phyloP scores from a whole-genome alignment of 64 coral and sea anemone species.

The Dendrophyllia cribrosa region DNA sequence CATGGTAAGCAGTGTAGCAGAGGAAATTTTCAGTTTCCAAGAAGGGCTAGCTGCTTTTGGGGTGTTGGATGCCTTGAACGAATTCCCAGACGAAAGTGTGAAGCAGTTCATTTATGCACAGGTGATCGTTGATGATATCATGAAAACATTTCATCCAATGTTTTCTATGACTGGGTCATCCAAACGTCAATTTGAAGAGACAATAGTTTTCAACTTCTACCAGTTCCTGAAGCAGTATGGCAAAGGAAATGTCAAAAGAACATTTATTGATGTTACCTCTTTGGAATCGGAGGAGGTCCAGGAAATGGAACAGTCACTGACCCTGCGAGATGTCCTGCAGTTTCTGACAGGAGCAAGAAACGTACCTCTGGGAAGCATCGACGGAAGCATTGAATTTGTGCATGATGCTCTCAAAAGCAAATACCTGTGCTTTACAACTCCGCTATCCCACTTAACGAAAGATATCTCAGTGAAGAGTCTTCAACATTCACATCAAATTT shows the following conservation, averaged over 20 bases:
- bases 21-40: conserved; percentile 52
- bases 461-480: conserved; percentile 43
- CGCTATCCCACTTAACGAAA: conserved; percentile 64
- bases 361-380: conserved; percentile 15
- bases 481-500: conserved; percentile 46
- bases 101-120: conserved; percentile 32
- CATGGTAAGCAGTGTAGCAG: conserved; percentile 59
- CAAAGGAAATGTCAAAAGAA: conserved; percentile 40
- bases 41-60: conserved; percentile 65
- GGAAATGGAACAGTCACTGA: not conserved
- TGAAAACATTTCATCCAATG: conserved; percentile 43
- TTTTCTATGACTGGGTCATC: conserved; percentile 23
- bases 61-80: conserved; percentile 35
- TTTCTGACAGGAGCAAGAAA: conserved; percentile 68
- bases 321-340: conserved; percentile 65
- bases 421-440: conserved; percentile 68
- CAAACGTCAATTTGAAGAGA: conserved; percentile 59
- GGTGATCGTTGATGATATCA: conserved; percentile 47
- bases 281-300: not conserved
- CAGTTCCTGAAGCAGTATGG: conserved; percentile 14
- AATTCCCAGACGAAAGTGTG: conserved; percentile 40
- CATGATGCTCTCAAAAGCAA: conserved; percentile 37
- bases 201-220: conserved; percentile 71
- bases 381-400: conserved; percentile 62
- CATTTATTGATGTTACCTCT: conserved; percentile 20